These are phyloP conservation scores for Dryadula phaetusa DNA, from an alignment of 2,888 invertebrate genomes.

Conservation along the genomic window DNA sequence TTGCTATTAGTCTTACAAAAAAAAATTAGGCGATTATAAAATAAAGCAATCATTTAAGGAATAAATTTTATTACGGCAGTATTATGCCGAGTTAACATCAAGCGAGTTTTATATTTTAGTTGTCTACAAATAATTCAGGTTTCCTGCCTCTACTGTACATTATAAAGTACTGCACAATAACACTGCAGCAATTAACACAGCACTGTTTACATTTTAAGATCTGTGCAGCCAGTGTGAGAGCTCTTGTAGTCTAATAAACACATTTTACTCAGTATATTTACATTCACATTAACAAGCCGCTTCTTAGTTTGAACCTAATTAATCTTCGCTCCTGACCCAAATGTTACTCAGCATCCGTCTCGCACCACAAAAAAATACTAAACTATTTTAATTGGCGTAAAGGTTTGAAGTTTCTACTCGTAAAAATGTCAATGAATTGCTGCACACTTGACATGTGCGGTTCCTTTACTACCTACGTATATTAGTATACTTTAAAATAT, in stretches of 20 bases:
- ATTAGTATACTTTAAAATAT: slow-evolving; percentile 42
- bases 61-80: neutral
- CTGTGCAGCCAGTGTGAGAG: slow-evolving; percentile 60
- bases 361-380: slow-evolving; percentile 70
- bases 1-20: too few relatives aligned
- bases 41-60: neutral
- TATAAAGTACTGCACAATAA: slow-evolving; percentile 58
- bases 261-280: slow-evolving; percentile 71
- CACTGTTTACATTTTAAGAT: slow-evolving; percentile 68
- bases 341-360: slow-evolving; percentile 74
- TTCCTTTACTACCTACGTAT: slow-evolving; percentile 43
- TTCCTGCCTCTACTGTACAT: slow-evolving; percentile 49
- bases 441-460: slow-evolving; percentile 62
- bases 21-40: neutral
- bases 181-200: slow-evolving; percentile 65
- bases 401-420: slow-evolving; percentile 65
- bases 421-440: slow-evolving; percentile 71
- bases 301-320: slow-evolving; percentile 72
- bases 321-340: slow-evolving; percentile 72
- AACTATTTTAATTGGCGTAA: slow-evolving; percentile 83
- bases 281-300: slow-evolving; percentile 65
- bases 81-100: slow-evolving; percentile 22
- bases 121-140: slow-evolving; percentile 44
- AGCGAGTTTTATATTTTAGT: slow-evolving; percentile 44
- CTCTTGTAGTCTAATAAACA: slow-evolving; percentile 71